Base-by-base conservation (phyloP, 2,113 vertebrate genomes). In the Equus quagga region DNA sequence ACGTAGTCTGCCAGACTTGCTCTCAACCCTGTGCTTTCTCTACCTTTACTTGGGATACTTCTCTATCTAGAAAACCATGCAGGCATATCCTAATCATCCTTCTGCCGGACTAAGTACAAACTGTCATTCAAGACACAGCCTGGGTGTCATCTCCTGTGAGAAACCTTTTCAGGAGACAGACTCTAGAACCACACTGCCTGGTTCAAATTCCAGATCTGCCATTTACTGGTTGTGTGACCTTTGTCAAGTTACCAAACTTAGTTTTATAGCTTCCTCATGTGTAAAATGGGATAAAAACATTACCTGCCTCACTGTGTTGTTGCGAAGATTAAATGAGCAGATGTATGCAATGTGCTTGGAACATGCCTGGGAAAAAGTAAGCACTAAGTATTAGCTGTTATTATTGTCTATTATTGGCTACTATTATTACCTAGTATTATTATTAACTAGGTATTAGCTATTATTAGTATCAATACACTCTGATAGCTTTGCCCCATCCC, bases 81-180 rank as follows among this genome's bases (percentile, higher is more conserved):
- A 80, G 96, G 72, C 36, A n/a, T 23, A 87, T 24, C 73, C 36
- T 82, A 41, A 44, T 79, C 49, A 95, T 36, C 21, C 6, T 89
- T 69, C 80, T 60, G 46, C 64, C 75, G 92, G 5, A 64, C n/a
- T 62, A 73, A 82, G 33, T 73, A 67, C 67, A 96, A 84, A 80
- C n/a, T 70, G 44, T 91, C 94, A 88, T 8, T 95, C 70, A 82
- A 94, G 84, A 92, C 12, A 41, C 44, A 70, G n/a, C 24, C n/a
- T 41, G 54, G 69, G 3, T 60, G 33, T 73, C 79, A 76, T 17
- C 62, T 85, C 21, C 36, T 17, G 5, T 18, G 33, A 91, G 33
- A 96, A 75, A 60, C n/a, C 86, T 96, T 91, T 89, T 28, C 51
- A 86, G n/a, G 58, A 89, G 93, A 85, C 65, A 88, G 90, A 90